A percentile compares a stretch with the other conserved stretches of the same genome.
These are phyloP conservation scores for Cheilosia pagana DNA, from an alignment of 2,888 invertebrate genomes.

Conservation along the genomic window DNA sequence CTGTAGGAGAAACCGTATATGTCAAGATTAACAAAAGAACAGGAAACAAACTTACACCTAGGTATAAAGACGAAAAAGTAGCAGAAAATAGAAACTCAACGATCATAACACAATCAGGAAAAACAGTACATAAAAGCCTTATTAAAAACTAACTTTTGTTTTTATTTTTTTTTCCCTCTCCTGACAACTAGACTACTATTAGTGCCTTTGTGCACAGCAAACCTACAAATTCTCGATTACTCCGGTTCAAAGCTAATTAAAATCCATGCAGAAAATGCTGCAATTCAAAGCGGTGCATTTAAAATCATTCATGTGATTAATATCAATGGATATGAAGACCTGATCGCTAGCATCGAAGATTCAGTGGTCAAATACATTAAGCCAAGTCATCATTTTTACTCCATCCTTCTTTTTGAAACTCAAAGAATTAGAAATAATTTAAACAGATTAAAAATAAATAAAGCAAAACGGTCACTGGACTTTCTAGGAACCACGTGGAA, in stretches of 20 bases:
- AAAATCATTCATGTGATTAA: constrained; percentile 32
- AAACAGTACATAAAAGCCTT: background rate
- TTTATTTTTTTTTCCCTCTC: too few relatives aligned
- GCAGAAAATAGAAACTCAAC: background rate
- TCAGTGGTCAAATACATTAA: too few relatives aligned
- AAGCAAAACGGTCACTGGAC: too few relatives aligned
- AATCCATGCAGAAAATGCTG: constrained; percentile 38
- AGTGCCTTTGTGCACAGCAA: constrained; percentile 24
- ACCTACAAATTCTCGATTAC: constrained; percentile 55
- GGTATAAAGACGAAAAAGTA: constrained; percentile 24
- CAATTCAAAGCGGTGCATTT: constrained; percentile 48
- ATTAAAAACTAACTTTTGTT: background rate
- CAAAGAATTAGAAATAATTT: too few relatives aligned
- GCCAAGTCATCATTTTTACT: too few relatives aligned
- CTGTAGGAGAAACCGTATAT: constrained; percentile 24
- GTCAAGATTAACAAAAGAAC: constrained; percentile 23
- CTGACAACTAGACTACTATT: background rate
- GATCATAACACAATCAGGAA: background rate
- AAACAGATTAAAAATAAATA: too few relatives aligned
- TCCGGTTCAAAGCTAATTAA: constrained; percentile 46
- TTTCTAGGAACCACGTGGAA: too few relatives aligned
- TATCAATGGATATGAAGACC: constrained; percentile 34
- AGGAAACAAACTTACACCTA: constrained; percentile 16
- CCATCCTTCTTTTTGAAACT: too few relatives aligned
- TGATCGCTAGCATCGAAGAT: too few relatives aligned